Conservation (phyloP, 2,797 vertebrate genomes). For the Tragopan temminckii region DNA sequence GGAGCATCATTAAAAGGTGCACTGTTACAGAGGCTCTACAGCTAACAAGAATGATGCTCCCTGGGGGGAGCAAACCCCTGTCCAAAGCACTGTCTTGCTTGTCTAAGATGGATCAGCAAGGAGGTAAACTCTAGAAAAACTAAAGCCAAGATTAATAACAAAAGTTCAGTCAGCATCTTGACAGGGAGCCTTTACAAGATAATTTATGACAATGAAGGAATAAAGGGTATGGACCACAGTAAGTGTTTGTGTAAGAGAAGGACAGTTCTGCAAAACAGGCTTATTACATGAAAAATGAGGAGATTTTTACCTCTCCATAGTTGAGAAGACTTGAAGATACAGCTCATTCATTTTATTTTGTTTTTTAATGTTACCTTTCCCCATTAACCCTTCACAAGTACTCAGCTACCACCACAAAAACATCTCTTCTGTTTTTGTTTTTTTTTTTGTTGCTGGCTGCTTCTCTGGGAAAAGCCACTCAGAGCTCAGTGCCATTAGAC, state of each 20-base stretch:
- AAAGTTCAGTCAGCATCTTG: conserved; percentile 7
- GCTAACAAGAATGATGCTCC: conserved; percentile 3
- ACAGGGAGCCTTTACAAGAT: neutral
- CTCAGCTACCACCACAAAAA: neutral
- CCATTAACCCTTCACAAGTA: conserved; percentile 24
- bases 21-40: neutral
- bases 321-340: conserved; percentile 20
- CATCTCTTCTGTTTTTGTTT: neutral
- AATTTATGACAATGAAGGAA: neutral
- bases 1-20: conserved; percentile 51
- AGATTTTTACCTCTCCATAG: conserved; percentile 30
- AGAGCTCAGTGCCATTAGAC: neutral
- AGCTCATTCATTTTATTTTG: neutral
- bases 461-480: neutral
- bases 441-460: neutral
- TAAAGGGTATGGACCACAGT: neutral
- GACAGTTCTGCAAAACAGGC: neutral
- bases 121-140: neutral
- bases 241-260: conserved; percentile 3
- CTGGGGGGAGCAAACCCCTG: neutral
- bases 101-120: conserved; percentile 1
- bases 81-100: neutral
- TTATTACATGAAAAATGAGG: neutral
- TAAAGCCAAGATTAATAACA: neutral
- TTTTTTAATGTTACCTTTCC: neutral